A percentile compares a stretch with the other conserved stretches of the same genome.
phyloP scores from a whole-genome alignment of 2,113 vertebrate species.

The Rynchops niger region DNA sequence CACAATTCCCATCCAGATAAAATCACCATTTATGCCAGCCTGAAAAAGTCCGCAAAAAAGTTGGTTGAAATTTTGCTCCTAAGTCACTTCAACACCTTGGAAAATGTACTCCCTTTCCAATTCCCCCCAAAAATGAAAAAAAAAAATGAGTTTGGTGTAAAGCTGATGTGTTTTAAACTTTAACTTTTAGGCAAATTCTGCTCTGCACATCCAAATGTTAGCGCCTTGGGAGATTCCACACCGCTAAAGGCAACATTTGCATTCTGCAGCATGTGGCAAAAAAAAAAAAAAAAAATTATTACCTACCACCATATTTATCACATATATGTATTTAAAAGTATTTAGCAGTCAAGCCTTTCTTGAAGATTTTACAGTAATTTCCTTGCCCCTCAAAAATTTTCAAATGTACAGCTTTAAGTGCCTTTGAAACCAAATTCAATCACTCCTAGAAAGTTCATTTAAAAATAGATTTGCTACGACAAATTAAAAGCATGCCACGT shows the following conservation, averaged over 20 bases:
- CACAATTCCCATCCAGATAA: not conserved
- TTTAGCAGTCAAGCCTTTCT: not conserved
- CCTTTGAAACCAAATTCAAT: not conserved
- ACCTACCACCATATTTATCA: not conserved
- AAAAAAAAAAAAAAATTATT: not conserved
- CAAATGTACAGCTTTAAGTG: not conserved
- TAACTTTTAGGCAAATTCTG: not conserved
- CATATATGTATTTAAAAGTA: not conserved
- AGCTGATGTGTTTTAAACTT: not conserved
- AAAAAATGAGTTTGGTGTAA: not conserved
- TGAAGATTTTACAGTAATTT: not conserved
- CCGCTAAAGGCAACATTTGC: not conserved
- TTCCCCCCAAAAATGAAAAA: not conserved
- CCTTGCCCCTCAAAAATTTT: not conserved
- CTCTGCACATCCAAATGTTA: not conserved
- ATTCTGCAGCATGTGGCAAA: not conserved
- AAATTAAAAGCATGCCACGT: not conserved
- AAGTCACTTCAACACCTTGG: not conserved
- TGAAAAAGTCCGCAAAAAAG: not conserved
- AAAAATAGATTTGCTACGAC: not conserved
- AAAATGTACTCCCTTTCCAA: not conserved
- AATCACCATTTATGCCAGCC: not conserved
- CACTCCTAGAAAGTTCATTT: not conserved
- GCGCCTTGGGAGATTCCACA: not conserved
- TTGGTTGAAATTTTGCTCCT: not conserved